Conservation (phyloP, 2,113 vertebrate genomes). For the Planiliza haematocheilus region DNA sequence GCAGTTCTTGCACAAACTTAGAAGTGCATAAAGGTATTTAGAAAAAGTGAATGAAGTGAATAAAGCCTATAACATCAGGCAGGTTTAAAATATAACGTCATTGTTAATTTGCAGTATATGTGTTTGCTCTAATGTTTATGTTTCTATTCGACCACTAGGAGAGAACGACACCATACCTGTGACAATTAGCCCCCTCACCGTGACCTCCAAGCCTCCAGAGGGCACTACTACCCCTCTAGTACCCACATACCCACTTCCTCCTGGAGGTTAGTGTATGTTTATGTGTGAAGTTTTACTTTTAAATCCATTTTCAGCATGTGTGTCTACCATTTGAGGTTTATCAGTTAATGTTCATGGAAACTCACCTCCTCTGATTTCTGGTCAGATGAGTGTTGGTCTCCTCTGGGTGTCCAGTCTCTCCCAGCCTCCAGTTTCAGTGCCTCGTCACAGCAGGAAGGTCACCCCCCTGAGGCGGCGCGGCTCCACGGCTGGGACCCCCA, state of each 20-base stretch:
- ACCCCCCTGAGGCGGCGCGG: constrained; percentile 75
- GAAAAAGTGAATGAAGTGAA: neutral
- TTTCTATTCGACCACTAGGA: constrained; percentile 36
- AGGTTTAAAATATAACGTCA: neutral
- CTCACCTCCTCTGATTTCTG: neutral
- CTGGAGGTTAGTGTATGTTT: constrained; percentile 79
- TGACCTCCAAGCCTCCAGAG: constrained; percentile 63
- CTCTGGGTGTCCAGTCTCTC: constrained; percentile 82
- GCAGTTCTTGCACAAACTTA: neutral
- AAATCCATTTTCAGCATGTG: too few species aligned
- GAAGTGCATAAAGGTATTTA: neutral
- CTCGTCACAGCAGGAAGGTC: constrained; percentile 74
- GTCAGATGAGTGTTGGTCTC: constrained; percentile 86
- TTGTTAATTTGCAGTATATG: neutral
- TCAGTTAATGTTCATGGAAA: neutral
- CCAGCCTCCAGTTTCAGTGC: constrained; percentile 80
- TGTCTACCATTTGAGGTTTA: neutral
- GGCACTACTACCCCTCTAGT: constrained; percentile 62
- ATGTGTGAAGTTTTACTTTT: neutral
- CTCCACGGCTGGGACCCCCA: constrained; percentile 59
- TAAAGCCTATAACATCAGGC: neutral
- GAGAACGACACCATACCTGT: constrained; percentile 50
- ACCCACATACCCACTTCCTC: constrained; percentile 84
- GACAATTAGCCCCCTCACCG: constrained; percentile 55
- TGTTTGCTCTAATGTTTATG: neutral